phyloP scores from a whole-genome alignment of 2,888 invertebrate species.

The Strigamia maritima region DNA sequence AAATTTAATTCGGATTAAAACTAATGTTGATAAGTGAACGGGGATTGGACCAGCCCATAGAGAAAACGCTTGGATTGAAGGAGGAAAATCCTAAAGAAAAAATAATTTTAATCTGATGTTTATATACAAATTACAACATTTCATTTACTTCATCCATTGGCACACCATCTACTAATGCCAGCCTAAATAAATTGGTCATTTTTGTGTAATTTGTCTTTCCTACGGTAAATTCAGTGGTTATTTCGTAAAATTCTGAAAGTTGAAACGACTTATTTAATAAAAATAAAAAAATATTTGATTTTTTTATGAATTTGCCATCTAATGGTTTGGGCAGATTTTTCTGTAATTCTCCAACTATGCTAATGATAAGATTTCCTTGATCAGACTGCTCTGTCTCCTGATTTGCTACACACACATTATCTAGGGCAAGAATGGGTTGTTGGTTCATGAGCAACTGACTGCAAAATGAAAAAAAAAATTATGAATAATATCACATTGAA shows the following conservation, averaged over 20 bases:
- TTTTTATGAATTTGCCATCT: background rate
- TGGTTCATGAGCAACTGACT: background rate
- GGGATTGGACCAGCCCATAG: background rate
- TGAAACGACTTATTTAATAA: background rate
- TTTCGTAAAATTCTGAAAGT: background rate
- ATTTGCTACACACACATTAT: background rate
- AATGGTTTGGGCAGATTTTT: background rate
- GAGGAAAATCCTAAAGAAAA: background rate
- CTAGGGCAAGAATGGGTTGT: background rate
- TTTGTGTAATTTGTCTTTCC: background rate
- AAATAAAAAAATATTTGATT: background rate
- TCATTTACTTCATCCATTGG: background rate
- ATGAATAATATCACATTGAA: background rate
- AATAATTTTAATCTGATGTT: background rate
- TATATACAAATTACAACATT: too few species aligned
- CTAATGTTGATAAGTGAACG: background rate
- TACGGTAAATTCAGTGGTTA: background rate
- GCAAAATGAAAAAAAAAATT: background rate
- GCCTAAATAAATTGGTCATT: background rate
- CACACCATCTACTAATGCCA: background rate
- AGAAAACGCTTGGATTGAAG: background rate
- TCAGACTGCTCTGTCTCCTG: background rate
- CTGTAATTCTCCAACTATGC: background rate
- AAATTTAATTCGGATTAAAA: constrained; percentile 9
- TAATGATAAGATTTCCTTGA: background rate